Evolutionary conservation across 2,888 invertebrate species (phyloP).

Genomic region (Ophion obscuratus): DNA sequence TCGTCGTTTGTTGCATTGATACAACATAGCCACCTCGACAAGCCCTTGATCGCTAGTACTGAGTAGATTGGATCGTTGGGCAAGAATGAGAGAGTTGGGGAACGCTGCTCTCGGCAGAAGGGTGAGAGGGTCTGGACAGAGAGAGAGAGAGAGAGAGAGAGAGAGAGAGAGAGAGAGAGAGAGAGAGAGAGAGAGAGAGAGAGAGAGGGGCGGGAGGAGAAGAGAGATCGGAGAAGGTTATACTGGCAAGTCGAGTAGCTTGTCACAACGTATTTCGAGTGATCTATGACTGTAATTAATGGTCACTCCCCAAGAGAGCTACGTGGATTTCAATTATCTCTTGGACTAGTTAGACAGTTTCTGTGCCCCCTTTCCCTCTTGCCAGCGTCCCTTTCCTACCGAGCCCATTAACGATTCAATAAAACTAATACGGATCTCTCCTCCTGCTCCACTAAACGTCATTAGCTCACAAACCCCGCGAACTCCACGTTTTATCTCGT

Average conservation of each 20-base stretch:
- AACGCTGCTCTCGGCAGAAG: conserved; percentile 24
- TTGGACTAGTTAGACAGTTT: conserved; percentile 46
- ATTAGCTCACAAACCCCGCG: background rate
- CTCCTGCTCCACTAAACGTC: background rate
- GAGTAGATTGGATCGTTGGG: conserved; percentile 61
- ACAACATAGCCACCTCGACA: conserved; percentile 48
- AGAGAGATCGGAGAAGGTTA: conserved; percentile 63
- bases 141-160: conserved; percentile 34
- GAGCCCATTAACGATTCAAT: conserved; percentile 10
- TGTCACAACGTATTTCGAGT: conserved; percentile 77
- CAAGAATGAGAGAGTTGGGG: conserved; percentile 45
- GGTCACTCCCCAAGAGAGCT: conserved; percentile 75
- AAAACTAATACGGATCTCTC: conserved; percentile 14
- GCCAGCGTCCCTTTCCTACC: background rate
- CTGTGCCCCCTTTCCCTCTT: background rate
- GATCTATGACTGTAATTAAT: conserved; percentile 80
- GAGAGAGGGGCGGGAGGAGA: conserved; percentile 51
- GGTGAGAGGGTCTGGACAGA: conserved; percentile 20
- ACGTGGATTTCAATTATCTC: conserved; percentile 79
- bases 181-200: conserved; percentile 34
- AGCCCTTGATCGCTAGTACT: conserved; percentile 46
- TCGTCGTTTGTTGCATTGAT: conserved; percentile 57
- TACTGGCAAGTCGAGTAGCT: conserved; percentile 69
- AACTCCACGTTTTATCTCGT: background rate
- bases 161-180: conserved; percentile 30